A percentile compares a stretch with the other conserved stretches of the same genome.
These are phyloP conservation scores for Cervus canadensis DNA, from an alignment of 2,113 vertebrate genomes.

Conservation along the genomic window DNA sequence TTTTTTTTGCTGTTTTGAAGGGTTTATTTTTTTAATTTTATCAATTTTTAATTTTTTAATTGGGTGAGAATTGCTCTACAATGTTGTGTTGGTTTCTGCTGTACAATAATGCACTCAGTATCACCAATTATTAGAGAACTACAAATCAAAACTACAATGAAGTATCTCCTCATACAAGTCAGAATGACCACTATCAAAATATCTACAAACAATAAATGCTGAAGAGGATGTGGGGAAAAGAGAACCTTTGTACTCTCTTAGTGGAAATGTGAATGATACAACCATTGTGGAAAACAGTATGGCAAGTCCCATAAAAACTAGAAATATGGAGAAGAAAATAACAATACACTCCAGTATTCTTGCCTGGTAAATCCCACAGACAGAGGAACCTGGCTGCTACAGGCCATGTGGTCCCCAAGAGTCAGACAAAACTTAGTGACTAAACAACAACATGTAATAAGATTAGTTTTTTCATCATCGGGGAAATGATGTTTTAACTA, in stretches of 20 bases:
- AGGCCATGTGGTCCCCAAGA: not conserved
- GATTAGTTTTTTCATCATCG: not conserved
- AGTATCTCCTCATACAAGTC: not conserved
- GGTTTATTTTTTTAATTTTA: not conserved
- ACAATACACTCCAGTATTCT: not conserved
- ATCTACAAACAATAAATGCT: not conserved
- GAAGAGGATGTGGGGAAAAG: not conserved
- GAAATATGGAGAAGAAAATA: not conserved
- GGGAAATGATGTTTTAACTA: not conserved
- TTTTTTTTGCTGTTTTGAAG: not conserved
- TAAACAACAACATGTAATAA: not conserved
- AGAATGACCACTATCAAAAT: not conserved
- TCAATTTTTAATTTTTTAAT: not conserved
- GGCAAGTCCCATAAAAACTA: not conserved
- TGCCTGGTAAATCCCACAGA: not conserved
- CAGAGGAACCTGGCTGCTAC: not conserved
- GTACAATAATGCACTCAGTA: not conserved
- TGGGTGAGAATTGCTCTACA: not conserved
- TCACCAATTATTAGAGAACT: not conserved
- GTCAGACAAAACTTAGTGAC: accelerated
- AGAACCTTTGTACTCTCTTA: not conserved
- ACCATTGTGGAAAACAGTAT: not conserved
- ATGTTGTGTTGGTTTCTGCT: not conserved
- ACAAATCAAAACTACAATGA: not conserved
- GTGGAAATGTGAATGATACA: not conserved